These are phyloP conservation scores for Temnothorax nylanderi DNA, from an alignment of 1,140 invertebrate species.

Conservation along the genomic window DNA sequence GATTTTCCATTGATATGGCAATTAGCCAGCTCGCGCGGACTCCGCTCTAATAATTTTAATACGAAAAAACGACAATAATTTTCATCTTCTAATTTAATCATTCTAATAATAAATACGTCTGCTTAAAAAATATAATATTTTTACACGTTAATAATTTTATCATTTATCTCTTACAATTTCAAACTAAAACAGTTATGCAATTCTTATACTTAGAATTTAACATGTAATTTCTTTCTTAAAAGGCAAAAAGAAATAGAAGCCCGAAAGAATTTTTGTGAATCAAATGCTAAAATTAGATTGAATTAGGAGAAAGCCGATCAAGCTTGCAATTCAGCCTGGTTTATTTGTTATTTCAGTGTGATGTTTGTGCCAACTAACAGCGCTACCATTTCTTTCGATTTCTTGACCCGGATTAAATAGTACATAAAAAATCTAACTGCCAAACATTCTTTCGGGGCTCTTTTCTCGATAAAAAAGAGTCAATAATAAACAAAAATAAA, in stretches of 20 bases:
- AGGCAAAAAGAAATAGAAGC: background rate
- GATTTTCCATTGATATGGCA: conserved; percentile 47
- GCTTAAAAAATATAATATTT: background rate
- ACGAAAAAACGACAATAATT: background rate
- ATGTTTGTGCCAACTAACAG: conserved; percentile 15
- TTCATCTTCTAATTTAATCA: background rate
- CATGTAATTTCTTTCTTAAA: background rate
- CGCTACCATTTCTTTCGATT: background rate
- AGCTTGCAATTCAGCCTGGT: background rate
- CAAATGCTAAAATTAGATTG: background rate
- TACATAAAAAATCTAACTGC: background rate
- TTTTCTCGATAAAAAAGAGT: background rate
- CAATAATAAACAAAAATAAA: background rate
- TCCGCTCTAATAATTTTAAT: conserved; percentile 20
- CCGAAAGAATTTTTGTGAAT: background rate
- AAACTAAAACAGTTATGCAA: background rate
- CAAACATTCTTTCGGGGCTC: background rate
- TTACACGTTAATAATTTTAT: background rate
- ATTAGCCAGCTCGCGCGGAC: background rate
- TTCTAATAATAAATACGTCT: background rate
- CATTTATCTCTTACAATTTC: background rate
- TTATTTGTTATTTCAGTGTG: conserved; percentile 3
- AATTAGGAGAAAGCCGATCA: background rate
- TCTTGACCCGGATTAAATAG: background rate
- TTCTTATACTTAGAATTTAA: background rate